A percentile compares a stretch with the other conserved stretches of the same genome.
Conservation (phyloP, 2,888 invertebrate species). For the Leptothorax acervorum region DNA sequence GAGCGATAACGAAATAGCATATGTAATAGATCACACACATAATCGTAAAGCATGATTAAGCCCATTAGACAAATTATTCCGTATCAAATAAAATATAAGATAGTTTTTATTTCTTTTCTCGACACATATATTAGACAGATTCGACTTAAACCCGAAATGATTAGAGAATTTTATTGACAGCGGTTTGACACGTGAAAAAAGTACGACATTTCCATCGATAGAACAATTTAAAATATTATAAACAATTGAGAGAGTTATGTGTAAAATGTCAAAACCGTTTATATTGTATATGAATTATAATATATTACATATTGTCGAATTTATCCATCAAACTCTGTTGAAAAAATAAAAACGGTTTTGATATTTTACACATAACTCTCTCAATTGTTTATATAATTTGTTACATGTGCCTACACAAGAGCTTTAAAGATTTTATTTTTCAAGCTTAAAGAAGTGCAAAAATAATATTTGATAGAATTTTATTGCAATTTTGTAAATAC, state of each 20-base stretch:
- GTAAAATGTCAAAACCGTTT: not conserved
- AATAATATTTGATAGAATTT: not conserved
- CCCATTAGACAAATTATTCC: not conserved
- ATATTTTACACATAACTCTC: no score
- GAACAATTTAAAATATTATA: not conserved
- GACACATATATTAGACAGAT: not conserved
- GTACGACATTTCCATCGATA: not conserved
- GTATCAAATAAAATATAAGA: conserved; percentile 14
- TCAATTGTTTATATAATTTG: no score
- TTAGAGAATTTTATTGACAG: not conserved
- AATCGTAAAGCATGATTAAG: not conserved
- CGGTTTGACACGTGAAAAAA: not conserved
- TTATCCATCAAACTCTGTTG: no score
- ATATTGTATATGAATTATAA: not conserved
- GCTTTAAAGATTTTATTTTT: not conserved
- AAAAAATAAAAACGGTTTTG: no score
- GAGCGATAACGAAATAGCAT: not conserved
- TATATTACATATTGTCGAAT: no score
- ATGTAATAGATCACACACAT: not conserved
- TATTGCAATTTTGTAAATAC: conserved; percentile 9
- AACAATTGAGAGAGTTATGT: not conserved
- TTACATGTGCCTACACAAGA: not conserved
- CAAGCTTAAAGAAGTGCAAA: not conserved
- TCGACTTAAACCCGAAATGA: not conserved
- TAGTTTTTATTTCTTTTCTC: not conserved